Evolutionary conservation across 2,113 vertebrate genomes (phyloP), one percentile per base, ranked within the genome.

Genomic region (Prunella himalayana): DNA sequence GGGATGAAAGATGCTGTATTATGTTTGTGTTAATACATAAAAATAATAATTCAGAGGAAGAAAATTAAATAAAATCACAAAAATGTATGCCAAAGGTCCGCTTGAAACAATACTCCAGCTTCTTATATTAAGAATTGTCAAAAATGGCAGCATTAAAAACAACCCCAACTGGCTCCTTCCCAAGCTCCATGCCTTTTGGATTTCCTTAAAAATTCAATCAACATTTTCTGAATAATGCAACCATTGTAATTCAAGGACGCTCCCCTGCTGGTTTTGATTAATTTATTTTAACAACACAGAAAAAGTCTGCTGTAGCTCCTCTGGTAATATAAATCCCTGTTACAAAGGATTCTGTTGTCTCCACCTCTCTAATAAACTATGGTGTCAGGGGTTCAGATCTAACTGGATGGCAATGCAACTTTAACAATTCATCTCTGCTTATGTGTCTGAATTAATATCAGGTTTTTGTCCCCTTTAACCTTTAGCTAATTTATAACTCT

Each of bases 231-330:
- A 94, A 95, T 94, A 97, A 95, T 83, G 78, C 33, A 66, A 59
- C 85, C 71, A 90, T 92, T 97, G 94, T 96, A 94, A 86, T 88
- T 63, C 93, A 69, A 73, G 70, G 90, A 95, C 6, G 13, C 66
- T 72, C 50, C 82, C 91, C 90, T 92, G 82, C 87, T 93, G 93
- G 66, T 85, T 95, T 92, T 90, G 95, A 96, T 96, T 96, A 90
- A 93, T 97, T 95, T 95, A 86, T 87, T 94, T 95, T 91, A 94
- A 95, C 90, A 95, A 86, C 70, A 90, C 42, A 93, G 90, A 91
- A 89, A 20, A n/a, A 73, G 33, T 56, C 94, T 93, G 85, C 90
- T 93, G 68, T 60, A 92, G 85, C 71, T 94, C 82, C 82, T 86
- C 79, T 92, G 75, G 68, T 77, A 92, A 81, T 51, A 92, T 59